phyloP scores from a whole-genome alignment of 2,113 vertebrate genomes.

The Xiphorhynchus elegans region DNA sequence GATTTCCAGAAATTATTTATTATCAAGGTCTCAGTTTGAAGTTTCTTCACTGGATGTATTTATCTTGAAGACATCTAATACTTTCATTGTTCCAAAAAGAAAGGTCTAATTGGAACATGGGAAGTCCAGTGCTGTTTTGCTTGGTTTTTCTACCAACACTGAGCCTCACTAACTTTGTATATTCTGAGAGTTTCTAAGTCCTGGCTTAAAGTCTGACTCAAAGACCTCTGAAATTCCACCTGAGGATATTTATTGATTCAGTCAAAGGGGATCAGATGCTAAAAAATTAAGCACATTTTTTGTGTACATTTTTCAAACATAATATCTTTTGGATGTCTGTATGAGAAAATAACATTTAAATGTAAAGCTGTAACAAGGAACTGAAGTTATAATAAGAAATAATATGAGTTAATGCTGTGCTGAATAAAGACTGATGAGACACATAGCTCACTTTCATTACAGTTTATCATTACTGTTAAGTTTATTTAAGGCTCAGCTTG shows the following conservation, averaged over 20 bases:
- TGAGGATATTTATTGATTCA: not conserved
- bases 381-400: not conserved
- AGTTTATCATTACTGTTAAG: not conserved
- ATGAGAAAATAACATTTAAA: not conserved
- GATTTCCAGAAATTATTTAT: not conserved
- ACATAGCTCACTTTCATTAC: not conserved
- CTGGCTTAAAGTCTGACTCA: not conserved
- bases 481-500: conserved; percentile 29
- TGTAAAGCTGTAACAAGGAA: not conserved
- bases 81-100: not conserved
- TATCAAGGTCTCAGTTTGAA: not conserved
- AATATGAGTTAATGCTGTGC: not conserved
- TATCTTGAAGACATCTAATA: not conserved
- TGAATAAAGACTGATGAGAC: not conserved
- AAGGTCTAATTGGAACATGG: not conserved
- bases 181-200: not conserved
- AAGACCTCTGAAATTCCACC: not conserved
- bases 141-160: not conserved
- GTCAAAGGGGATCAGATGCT: not conserved
- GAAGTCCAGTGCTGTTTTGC: not conserved
- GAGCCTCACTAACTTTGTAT: not conserved
- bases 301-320: not conserved
- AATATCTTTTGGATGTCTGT: not conserved
- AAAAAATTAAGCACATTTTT: not conserved
- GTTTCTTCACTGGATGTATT: not conserved